Percentiles rank a stretch among this genome's conserved stretches.
phyloP scores from a whole-genome alignment of 2,888 invertebrate species.

The Microctonus hyperodae region DNA sequence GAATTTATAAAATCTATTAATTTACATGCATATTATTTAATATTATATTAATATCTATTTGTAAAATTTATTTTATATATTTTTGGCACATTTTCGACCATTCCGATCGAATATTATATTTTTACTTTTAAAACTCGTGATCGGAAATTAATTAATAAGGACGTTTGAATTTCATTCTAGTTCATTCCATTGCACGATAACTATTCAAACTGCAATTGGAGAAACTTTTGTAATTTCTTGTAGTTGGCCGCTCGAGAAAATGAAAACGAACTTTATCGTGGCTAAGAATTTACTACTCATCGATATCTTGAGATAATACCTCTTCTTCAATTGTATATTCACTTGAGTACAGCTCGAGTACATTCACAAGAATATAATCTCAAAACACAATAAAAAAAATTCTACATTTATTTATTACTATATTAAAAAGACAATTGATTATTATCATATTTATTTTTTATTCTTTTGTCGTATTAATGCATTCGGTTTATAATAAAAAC shows the following conservation, averaged over 20 bases:
- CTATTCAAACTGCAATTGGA: constrained; percentile 18
- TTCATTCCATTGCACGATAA: neutral
- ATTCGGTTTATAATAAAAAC: neutral
- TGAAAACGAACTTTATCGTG: constrained; percentile 5
- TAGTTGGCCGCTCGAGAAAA: neutral
- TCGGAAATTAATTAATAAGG: constrained; percentile 13
- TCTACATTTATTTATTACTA: too few relatives aligned
- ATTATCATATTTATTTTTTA: too few relatives aligned
- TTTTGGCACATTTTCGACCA: neutral
- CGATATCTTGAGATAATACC: neutral
- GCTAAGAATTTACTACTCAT: neutral
- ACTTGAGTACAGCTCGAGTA: neutral
- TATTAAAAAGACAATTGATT: too few relatives aligned
- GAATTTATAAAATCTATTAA: too few relatives aligned
- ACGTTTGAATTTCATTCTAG: neutral
- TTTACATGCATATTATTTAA: too few relatives aligned
- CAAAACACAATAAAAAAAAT: too few relatives aligned
- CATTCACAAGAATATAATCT: too few relatives aligned
- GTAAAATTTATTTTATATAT: constrained; percentile 5
- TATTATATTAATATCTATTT: too few relatives aligned
- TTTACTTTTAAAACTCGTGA: constrained; percentile 14
- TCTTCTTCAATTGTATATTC: neutral
- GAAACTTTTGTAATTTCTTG: constrained; percentile 17
- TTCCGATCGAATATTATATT: constrained; percentile 9
- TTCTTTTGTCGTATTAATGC: neutral